A percentile compares a stretch with the other conserved stretches of the same genome.
These are phyloP conservation scores for Reinhardtius hippoglossoides DNA, from an alignment of 2,113 vertebrate genomes.

Conservation along the genomic window DNA sequence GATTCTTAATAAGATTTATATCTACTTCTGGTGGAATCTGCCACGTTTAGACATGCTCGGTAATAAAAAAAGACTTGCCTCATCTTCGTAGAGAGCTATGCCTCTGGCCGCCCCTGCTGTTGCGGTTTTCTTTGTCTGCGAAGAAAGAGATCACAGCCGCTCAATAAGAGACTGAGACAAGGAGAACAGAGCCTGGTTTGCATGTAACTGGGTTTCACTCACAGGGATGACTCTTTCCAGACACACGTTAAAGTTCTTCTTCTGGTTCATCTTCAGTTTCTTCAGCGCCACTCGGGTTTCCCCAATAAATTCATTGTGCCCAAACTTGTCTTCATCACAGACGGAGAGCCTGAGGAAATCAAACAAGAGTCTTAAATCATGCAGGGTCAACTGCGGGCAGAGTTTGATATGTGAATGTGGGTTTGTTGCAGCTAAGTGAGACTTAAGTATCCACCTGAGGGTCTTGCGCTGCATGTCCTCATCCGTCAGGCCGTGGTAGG, in stretches of 20 bases:
- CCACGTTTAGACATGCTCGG: constrained; percentile 53
- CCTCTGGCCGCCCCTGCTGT: constrained; percentile 89
- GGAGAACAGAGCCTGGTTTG: constrained; percentile 10
- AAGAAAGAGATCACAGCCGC: constrained; percentile 15
- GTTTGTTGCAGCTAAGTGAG: background rate
- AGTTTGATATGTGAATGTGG: constrained; percentile 3
- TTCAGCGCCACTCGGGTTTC: constrained; percentile 96
- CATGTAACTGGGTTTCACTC: constrained; percentile 58
- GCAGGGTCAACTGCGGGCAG: background rate
- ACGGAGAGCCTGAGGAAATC: constrained; percentile 89
- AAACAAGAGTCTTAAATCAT: constrained; percentile 14
- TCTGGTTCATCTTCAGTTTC: constrained; percentile 94
- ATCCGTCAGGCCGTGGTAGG: constrained; percentile 94
- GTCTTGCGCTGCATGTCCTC: constrained; percentile 98
- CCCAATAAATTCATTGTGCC: constrained; percentile 98
- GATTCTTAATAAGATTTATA: constrained; percentile 3
- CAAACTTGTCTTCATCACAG: constrained; percentile 98
- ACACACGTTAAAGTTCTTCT: constrained; percentile 96
- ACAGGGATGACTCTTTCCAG: constrained; percentile 94
- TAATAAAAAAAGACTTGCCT: constrained; percentile 82
- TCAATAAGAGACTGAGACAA: constrained; percentile 31
- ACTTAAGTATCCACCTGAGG: constrained; percentile 83
- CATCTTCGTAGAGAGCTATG: constrained; percentile 96
- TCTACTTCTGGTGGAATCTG: constrained; percentile 40
- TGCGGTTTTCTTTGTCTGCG: constrained; percentile 90